Conservation (phyloP, 2,888 invertebrate species). For the Tryphoninae sp. region DNA sequence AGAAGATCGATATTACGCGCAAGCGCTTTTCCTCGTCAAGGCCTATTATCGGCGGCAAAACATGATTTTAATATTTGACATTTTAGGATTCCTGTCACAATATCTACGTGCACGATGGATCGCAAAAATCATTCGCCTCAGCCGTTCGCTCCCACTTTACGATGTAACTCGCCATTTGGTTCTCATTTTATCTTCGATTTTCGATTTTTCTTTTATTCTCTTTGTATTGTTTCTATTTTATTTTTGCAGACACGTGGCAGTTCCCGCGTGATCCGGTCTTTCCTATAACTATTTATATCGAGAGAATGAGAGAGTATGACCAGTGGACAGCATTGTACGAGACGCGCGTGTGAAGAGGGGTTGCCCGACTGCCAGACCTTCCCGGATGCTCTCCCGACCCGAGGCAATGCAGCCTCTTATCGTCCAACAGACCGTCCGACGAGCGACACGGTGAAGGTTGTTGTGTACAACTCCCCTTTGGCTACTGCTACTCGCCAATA, state of each 20-base stretch:
- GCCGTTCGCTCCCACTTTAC: neutral
- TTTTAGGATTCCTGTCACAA: too few relatives aligned
- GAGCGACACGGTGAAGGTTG: conserved; percentile 43
- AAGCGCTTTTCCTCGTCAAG: too few relatives aligned
- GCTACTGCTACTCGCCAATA: conserved; percentile 12
- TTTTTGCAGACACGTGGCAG: neutral
- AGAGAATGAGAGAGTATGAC: neutral
- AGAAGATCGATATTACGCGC: too few relatives aligned
- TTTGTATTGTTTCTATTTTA: neutral
- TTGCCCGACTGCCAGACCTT: neutral
- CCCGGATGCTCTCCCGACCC: neutral
- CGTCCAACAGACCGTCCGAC: conserved; percentile 31
- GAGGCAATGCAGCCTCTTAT: conserved; percentile 35
- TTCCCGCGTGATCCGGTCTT: neutral
- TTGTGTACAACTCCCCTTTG: conserved; percentile 27
- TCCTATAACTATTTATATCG: neutral
- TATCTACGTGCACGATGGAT: neutral
- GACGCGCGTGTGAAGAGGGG: neutral
- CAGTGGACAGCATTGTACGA: too few relatives aligned
- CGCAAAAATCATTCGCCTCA: neutral
- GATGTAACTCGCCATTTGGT: neutral
- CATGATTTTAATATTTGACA: too few relatives aligned
- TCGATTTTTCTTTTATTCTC: neutral
- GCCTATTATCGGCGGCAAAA: too few relatives aligned
- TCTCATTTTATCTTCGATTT: neutral